These are phyloP conservation scores for Myiozetetes cayanensis DNA, from an alignment of 2,113 vertebrate species.

Conservation along the genomic window DNA sequence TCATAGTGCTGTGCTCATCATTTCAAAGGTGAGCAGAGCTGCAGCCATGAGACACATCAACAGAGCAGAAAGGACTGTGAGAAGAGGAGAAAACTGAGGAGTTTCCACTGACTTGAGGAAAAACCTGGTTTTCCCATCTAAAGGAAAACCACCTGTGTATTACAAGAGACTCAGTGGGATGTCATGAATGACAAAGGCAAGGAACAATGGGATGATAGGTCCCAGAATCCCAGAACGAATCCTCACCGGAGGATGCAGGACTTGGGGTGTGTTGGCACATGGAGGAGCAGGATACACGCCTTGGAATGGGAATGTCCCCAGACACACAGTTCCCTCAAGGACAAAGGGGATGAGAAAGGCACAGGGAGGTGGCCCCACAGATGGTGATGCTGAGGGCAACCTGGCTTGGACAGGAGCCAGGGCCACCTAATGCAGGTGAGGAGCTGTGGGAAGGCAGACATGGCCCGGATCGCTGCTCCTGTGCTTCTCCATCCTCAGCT, in stretches of 20 bases:
- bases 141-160: not conserved
- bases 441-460: not conserved
- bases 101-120: not conserved
- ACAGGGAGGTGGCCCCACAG: not conserved
- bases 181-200: not conserved
- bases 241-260: not conserved
- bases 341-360: fast-evolving
- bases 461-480: not conserved
- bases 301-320: not conserved
- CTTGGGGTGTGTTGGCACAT: fast-evolving
- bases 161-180: not conserved
- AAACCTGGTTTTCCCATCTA: not conserved
- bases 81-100: not conserved
- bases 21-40: not conserved
- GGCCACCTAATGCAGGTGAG: not conserved
- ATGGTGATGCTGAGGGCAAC: fast-evolving
- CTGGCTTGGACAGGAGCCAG: not conserved
- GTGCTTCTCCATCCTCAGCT: fast-evolving
- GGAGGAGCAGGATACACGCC: not conserved
- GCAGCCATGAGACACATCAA: fast-evolving
- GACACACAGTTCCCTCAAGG: not conserved
- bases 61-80: not conserved
- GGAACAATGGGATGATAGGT: not conserved
- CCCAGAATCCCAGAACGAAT: not conserved
- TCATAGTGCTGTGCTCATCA: not conserved